These are phyloP conservation scores for Tuberolachnus salignus DNA, from an alignment of 2,888 invertebrate genomes.

Conservation along the genomic window DNA sequence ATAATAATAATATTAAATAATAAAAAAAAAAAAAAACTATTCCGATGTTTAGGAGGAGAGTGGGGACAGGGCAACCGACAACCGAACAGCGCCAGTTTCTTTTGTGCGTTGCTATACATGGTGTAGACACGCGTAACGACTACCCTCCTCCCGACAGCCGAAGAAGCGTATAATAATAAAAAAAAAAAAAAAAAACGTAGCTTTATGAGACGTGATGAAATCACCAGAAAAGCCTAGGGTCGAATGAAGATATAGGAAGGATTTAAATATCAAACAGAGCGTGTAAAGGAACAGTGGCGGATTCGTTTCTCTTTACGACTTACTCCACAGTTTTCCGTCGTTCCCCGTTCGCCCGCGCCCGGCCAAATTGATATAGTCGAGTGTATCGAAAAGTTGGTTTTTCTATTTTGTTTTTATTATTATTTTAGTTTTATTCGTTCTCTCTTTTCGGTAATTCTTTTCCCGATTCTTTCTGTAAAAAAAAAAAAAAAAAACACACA, in stretches of 20 bases:
- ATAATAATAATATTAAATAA: constrained; percentile 51
- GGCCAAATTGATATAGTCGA: no score
- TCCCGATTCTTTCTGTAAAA: no score
- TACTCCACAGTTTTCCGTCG: no score
- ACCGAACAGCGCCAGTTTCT: constrained; percentile 3
- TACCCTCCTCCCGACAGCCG: not conserved
- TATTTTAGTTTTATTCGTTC: no score
- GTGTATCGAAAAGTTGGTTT: constrained; percentile 6
- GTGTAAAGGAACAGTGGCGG: constrained; percentile 36
- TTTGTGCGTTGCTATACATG: constrained; percentile 18
- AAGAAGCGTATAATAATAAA: constrained; percentile 48
- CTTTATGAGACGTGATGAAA: constrained; percentile 55
- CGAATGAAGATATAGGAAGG: not conserved
- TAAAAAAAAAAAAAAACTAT: constrained; percentile 37
- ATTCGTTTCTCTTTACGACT: constrained; percentile 32
- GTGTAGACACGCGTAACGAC: constrained; percentile 43
- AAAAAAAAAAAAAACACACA: no score
- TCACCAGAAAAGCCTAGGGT: constrained; percentile 31
- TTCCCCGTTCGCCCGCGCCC: no score
- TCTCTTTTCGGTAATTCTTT: no score
- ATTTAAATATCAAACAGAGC: constrained; percentile 48
- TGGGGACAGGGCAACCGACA: not conserved
- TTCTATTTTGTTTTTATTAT: no score
- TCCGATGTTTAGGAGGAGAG: not conserved
- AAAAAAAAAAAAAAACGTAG: constrained; percentile 26